A percentile compares a stretch with the other conserved stretches of the same genome.
Evolutionary conservation across 2,888 invertebrate genomes (phyloP).

Genomic region (Coremacera marginata): DNA sequence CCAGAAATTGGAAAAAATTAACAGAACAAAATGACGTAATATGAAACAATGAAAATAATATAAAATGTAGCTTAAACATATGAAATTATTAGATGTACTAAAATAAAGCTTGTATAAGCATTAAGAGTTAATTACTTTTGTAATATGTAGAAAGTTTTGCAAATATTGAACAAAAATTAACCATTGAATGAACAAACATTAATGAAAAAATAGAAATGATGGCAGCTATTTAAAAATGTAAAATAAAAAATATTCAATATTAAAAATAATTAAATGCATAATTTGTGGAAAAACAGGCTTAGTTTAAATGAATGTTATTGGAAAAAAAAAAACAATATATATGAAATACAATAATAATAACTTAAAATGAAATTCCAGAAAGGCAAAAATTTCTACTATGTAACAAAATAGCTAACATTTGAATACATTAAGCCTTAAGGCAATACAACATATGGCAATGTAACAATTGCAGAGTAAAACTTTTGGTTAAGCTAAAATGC

Average conservation of each 20-base stretch:
- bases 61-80: slow-evolving; percentile 5
- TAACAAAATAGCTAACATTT: slow-evolving; percentile 47
- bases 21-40: background rate
- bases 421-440: background rate
- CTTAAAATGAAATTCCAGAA: slow-evolving; percentile 42
- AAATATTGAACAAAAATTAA: background rate
- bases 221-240: slow-evolving; percentile 36
- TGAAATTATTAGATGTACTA: background rate
- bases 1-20: background rate
- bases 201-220: slow-evolving; percentile 15
- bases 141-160: too few relatives aligned
- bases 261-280: slow-evolving; percentile 40
- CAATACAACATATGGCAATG: slow-evolving; percentile 24
- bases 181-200: slow-evolving; percentile 20
- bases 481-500: background rate
- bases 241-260: slow-evolving; percentile 36
- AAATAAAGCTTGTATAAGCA: background rate
- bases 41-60: background rate
- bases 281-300: background rate
- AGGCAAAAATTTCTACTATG: slow-evolving; percentile 37
- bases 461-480: background rate
- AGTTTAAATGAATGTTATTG: slow-evolving; percentile 7
- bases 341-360: slow-evolving; percentile 21
- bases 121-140: too few relatives aligned
- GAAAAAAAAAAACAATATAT: slow-evolving; percentile 17